phyloP scores from a whole-genome alignment of 2,797 vertebrate species.

The Streptopelia turtur region DNA sequence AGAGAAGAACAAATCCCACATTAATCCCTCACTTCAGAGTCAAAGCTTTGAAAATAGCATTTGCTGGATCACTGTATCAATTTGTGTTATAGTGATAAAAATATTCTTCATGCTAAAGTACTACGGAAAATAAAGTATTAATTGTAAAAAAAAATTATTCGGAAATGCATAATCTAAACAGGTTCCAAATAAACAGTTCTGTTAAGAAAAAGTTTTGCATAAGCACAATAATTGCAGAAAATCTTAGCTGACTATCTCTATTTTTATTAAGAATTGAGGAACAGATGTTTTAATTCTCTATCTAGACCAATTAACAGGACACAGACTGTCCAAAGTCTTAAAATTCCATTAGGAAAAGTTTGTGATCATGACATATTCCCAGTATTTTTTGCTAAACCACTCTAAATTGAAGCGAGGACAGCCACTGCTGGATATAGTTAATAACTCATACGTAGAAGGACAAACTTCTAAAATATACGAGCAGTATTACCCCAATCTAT shows the following conservation, averaged over 20 bases:
- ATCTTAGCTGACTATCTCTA: constrained; percentile 2
- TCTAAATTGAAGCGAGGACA: neutral
- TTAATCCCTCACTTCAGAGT: neutral
- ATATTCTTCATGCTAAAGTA: neutral
- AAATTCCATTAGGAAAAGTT: constrained; percentile 30
- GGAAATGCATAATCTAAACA: neutral
- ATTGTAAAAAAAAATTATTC: neutral
- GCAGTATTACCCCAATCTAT: neutral
- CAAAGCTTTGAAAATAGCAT: neutral
- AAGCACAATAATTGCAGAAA: constrained; percentile 3
- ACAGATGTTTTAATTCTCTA: constrained; percentile 45
- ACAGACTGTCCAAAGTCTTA: constrained; percentile 16
- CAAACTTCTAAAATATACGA: neutral
- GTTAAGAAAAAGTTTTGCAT: neutral
- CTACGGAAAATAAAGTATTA: neutral
- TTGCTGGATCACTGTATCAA: neutral
- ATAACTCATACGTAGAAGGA: neutral
- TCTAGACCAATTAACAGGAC: constrained; percentile 51
- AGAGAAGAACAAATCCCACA: neutral
- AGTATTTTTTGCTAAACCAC: neutral
- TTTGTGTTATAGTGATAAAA: neutral
- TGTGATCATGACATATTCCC: constrained; percentile 8
- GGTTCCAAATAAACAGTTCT: neutral
- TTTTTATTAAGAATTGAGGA: constrained; percentile 7
- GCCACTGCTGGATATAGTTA: neutral